Evolutionary conservation across 2,113 vertebrate genomes (phyloP), one percentile per base, ranked within the genome.

Genomic region (Morone chrysops): DNA sequence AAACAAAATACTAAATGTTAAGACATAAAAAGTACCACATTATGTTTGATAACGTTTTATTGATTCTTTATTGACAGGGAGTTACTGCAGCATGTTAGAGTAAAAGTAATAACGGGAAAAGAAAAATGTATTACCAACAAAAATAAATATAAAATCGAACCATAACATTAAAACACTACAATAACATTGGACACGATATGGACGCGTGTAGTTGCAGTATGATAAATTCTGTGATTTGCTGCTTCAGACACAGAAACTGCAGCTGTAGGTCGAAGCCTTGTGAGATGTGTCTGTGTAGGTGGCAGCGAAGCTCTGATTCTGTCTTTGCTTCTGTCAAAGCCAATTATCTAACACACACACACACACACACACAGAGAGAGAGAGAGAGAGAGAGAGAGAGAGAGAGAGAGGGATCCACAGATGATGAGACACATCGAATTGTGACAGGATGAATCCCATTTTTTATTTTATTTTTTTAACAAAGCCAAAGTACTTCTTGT

Each of bases 211-310:
- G n/a, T 8, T 14, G 1, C n/a, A 45, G 62, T 45, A 22, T 22
- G 8, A 4, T 43, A 7, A 22, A 65, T 22, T 22, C 38, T 45
- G 2, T 65, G 62, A 45, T 45, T 45, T 45, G 61, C 0, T 40
- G 20, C 62, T 22, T 65, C 41, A 47, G 45, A 16, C 2, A 56
- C 22, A 13, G 59, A n/a, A 20, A 74, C 25, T 10, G 43, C 17
- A 9, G 51, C 13, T 36, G 70, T 41, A 36, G 54, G 41, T 75
- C 18, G 12, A 13, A 43, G 31, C 51, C 41, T 6, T 48, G 41
- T 40, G 43, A 31, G 43, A 48, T 66, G 7, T 31, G 65, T 67
- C 43, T 78, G 65, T 70, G 76, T 70, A 43, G 76, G 76, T 41
- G 66, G 56, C 31, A 51, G 20, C 8, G 6, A 61, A 4, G 63